Percentiles rank a stretch among this genome's conserved stretches.
phyloP scores from a whole-genome alignment of 2,888 invertebrate species.

The Drosophila pullipes region DNA sequence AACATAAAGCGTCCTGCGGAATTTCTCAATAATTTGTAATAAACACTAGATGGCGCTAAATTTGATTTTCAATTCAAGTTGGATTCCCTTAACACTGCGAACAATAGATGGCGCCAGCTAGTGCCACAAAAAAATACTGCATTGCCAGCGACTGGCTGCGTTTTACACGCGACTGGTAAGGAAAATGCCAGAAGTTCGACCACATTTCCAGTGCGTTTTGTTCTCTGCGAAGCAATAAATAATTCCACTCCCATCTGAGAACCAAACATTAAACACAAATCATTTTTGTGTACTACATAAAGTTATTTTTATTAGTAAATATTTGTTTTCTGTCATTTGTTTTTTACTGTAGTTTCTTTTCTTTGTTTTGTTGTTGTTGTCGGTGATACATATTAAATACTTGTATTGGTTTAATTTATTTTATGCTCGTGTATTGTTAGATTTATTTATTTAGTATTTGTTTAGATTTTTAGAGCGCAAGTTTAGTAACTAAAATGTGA shows the following conservation, averaged over 20 bases:
- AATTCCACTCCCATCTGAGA: neutral
- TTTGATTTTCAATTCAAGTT: neutral
- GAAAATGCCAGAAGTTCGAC: neutral
- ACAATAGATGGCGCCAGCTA: neutral
- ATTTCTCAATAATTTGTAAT: neutral
- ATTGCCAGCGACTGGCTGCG: neutral
- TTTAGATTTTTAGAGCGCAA: conserved; percentile 43
- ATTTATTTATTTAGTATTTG: conserved; percentile 53
- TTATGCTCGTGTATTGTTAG: conserved; percentile 59
- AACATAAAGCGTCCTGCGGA: neutral
- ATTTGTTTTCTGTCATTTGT: conserved; percentile 54
- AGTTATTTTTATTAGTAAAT: conserved; percentile 83
- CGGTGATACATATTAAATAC: conserved; percentile 53
- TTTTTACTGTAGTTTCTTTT: conserved; percentile 35
- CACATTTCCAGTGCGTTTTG: neutral
- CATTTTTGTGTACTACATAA: conserved; percentile 79
- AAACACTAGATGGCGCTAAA: conserved; percentile 14
- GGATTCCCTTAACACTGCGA: too few relatives aligned
- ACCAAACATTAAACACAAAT: neutral
- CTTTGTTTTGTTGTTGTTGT: conserved; percentile 31
- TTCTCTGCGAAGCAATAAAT: neutral
- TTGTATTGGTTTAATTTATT: conserved; percentile 67
- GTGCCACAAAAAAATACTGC: neutral
- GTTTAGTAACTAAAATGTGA: conserved; percentile 41
- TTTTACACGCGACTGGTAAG: neutral